These are phyloP conservation scores for Drosophila equinoxialis DNA, from an alignment of 1,140 invertebrate species.

Conservation along the genomic window DNA sequence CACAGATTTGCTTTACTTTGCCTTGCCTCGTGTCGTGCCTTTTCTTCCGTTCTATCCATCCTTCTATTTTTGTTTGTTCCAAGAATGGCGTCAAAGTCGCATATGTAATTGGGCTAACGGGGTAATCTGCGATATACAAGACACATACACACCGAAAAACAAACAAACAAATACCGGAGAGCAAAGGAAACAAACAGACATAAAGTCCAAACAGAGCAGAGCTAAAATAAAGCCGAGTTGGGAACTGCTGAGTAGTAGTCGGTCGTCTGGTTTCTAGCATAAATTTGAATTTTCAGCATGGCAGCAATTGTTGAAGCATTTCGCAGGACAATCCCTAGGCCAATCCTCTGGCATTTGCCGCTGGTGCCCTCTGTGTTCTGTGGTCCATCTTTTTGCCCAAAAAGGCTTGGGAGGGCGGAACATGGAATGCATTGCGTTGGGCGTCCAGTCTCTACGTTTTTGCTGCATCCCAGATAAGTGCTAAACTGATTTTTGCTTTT, in stretches of 20 bases:
- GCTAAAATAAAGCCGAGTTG: conserved; percentile 13
- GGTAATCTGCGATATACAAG: conserved; percentile 40
- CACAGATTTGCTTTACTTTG: neutral
- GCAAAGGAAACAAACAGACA: neutral
- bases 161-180: conserved; percentile 51
- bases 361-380: conserved; percentile 27
- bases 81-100: conserved; percentile 58
- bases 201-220: neutral
- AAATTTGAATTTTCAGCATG: conserved; percentile 76
- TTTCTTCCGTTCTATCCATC: too few relatives aligned
- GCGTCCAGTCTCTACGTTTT: conserved; percentile 21
- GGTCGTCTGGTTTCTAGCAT: conserved; percentile 45
- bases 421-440: conserved; percentile 31
- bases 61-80: conserved; percentile 14
- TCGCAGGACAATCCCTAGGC: conserved; percentile 32
- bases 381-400: neutral
- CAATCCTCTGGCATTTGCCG: conserved; percentile 13
- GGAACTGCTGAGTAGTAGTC: neutral
- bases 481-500: conserved; percentile 69
- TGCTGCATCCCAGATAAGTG: conserved; percentile 46
- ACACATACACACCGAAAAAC: conserved; percentile 19
- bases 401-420: too few relatives aligned
- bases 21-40: neutral
- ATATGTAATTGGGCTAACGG: conserved; percentile 59
- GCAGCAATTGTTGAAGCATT: conserved; percentile 47